Percentiles rank a stretch among this genome's conserved stretches.
phyloP scores from a whole-genome alignment of 2,888 invertebrate genomes.

The Pseudococcus longispinus region DNA sequence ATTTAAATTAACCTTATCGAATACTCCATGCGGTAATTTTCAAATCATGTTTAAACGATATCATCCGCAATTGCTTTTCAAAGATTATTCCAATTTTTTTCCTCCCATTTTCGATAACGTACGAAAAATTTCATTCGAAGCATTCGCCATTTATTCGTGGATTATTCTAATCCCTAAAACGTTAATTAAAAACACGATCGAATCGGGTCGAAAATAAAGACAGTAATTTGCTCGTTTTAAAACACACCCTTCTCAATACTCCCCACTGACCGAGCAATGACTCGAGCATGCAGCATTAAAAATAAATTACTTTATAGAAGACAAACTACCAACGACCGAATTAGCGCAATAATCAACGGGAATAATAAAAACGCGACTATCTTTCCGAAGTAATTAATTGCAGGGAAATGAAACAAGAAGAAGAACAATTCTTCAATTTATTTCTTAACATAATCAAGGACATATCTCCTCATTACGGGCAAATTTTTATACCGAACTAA shows the following conservation, averaged over 20 bases:
- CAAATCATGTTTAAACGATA: background rate
- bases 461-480: background rate
- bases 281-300: background rate
- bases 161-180: background rate
- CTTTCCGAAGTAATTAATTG: background rate
- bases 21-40: conserved; percentile 1
- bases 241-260: background rate
- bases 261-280: background rate
- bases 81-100: background rate
- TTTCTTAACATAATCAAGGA: background rate
- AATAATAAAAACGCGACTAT: background rate
- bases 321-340: background rate
- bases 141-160: background rate
- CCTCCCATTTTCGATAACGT: background rate
- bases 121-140: background rate
- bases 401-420: background rate
- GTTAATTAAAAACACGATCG: background rate
- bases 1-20: conserved; percentile 31
- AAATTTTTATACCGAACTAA: background rate
- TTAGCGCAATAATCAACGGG: background rate
- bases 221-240: background rate
- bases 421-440: background rate
- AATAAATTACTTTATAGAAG: background rate
- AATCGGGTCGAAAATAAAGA: background rate
- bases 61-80: background rate